A percentile compares a stretch with the other conserved stretches of the same genome.
These are phyloP conservation scores for Natator depressus DNA, from an alignment of 2,113 vertebrate genomes.

Conservation along the genomic window DNA sequence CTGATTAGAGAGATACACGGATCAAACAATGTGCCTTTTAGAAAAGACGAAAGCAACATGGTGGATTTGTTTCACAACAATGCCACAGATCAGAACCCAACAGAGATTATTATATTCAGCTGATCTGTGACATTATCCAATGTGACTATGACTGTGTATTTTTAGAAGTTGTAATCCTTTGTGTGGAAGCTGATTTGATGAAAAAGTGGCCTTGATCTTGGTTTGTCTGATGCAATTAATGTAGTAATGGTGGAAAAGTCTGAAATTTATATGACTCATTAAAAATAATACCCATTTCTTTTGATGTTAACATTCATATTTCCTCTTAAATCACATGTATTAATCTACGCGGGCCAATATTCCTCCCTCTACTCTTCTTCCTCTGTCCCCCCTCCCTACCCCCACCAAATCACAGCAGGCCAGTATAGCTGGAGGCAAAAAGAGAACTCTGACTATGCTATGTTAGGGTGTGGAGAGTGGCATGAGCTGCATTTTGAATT, in stretches of 20 bases:
- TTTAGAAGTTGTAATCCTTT: slow-evolving; percentile 37
- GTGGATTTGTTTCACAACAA: background rate
- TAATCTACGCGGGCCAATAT: background rate
- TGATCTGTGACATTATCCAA: background rate
- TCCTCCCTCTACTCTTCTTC: background rate
- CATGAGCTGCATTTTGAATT: background rate
- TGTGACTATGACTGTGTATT: slow-evolving; percentile 1
- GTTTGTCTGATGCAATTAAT: slow-evolving; percentile 36
- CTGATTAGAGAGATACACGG: background rate
- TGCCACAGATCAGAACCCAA: background rate
- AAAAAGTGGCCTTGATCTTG: slow-evolving; percentile 40
- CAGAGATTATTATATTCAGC: background rate
- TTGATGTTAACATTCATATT: background rate
- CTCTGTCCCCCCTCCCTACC: fast-evolving
- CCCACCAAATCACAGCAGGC: background rate
- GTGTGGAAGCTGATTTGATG: slow-evolving; percentile 45
- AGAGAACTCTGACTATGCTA: background rate
- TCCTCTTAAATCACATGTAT: background rate
- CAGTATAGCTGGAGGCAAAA: background rate
- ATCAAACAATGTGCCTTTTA: background rate
- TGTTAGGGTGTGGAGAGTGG: background rate
- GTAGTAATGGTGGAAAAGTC: background rate
- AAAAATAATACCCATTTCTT: background rate
- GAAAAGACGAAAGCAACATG: background rate
- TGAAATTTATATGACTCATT: background rate